Evolutionary conservation across 2,888 invertebrate species (phyloP), one percentile per base, ranked within the genome.

Genomic region (Netelia fuscicornis): DNA sequence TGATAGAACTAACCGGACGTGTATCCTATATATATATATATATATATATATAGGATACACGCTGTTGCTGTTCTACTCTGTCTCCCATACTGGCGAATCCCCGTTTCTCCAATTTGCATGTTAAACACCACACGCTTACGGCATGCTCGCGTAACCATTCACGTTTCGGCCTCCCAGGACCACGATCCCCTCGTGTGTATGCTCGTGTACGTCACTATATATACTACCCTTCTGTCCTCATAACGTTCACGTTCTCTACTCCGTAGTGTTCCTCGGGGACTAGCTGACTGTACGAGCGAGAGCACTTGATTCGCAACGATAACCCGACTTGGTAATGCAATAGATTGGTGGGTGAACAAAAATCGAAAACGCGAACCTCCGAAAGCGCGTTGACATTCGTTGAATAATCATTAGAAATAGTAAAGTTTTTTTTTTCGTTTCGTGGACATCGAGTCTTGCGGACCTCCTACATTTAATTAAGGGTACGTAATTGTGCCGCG

Each of bases 101-200:
- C 56, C 90, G 91, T 92, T 92, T 91, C 91, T 88, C 89, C 90
- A 93, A 92, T 93, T 93, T 92, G 91, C 93, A 92, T 93, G 91
- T 90, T 92, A 92, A 92, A 92, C 91, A 91, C 90, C 82, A 67
- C 82, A 77, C 85, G 82, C 86, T 85, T 79, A 52, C 78, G 83
- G 71, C 44, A 48, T 77, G 76, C 81, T 67, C 71, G 60, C 75
- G 80, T 75, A 76, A 68, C 78, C 83, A 78, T 86, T 72, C 82
- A 75, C 79, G 80, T 86, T 83, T 86, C 77, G 71, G 78, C 83
- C 83, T 85, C 86, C 74, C 70, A 85, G 86, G 81, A 87, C 81
- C 81, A 79, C 82, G 80, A 81, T 70, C 80, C 58, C 60, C 76
- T 48, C 80, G 82, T 83, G 87, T 89, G 86, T 86, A 20, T 56